Base-by-base conservation (phyloP, 1,140 invertebrate genomes). In the Platyscapa corneri region DNA sequence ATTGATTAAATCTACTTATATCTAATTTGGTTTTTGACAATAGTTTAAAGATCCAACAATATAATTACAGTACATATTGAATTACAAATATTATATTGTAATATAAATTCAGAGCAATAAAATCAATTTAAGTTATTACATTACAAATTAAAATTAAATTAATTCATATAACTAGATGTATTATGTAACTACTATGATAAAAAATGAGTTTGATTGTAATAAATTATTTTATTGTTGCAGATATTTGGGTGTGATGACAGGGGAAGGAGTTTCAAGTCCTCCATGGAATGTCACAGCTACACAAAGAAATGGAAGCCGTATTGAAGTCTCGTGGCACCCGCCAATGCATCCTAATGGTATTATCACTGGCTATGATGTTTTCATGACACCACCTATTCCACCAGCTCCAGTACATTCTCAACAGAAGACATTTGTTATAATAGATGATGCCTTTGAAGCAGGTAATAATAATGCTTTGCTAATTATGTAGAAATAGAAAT, bases 311-410 rank as follows among this genome's bases (percentile, higher is more conserved):
- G 95, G 95, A 0, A 95, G 95, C 3, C 92, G 94, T 14, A 94
- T 97, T 2, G 92, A 95, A 65, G 91, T 97, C 0, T 91, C 93
- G 0, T 98, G 97, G 97, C 94, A 95, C 76, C 89, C 94, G 30
- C 96, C 97, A 0, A 77, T 91, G 7, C 83, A 93, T 60, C 94
- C 96, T 0, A 95, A 95, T 84, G 97, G 97, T 8, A 82, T 91
- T 10, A 95, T 97, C 8, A 93, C 89, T 2, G 90, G 91, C 14
- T 98, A 97, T 91, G 94, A 94, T 30, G 92, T 97, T 32, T 95
- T 94, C 89, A 94, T 96, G 32, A 91, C 93, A 2, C 96, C 96
- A 18, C 94, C 93, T 56, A 90, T 89, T 89, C 95, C 92, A 89
- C 95, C 89, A 32, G 34, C 92, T 89, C 95, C 89, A n/a, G 7